phyloP scores from a whole-genome alignment of 2,888 invertebrate genomes.

The Heliconius erato region DNA sequence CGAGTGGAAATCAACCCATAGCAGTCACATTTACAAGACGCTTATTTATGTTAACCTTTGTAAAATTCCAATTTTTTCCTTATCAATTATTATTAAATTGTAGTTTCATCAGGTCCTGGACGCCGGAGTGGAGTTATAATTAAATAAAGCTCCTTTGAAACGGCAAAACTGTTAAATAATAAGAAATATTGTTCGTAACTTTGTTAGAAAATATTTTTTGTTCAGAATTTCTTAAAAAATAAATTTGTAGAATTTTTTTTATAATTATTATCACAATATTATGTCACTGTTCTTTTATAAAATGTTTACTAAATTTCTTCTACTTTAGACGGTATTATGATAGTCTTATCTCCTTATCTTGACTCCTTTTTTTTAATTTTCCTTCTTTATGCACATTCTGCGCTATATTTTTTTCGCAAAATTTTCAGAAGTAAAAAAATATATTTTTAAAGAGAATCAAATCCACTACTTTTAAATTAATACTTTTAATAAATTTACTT shows the following conservation, averaged over 20 bases:
- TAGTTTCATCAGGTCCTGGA: conserved; percentile 18
- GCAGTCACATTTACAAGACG: too few species aligned
- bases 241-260: background rate
- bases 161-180: conserved; percentile 22
- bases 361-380: background rate
- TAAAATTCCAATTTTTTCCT: conserved; percentile 1
- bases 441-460: background rate
- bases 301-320: background rate
- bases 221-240: background rate
- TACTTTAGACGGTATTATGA: background rate
- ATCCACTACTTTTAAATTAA: background rate
- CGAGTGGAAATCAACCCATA: too few species aligned
- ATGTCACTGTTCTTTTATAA: background rate
- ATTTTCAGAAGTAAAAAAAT: background rate
- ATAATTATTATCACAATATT: background rate
- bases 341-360: too few species aligned
- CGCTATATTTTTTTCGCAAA: background rate
- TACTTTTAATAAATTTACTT: too few species aligned
- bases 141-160: conserved; percentile 17
- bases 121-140: conserved; percentile 14
- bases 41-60: conserved; percentile 7
- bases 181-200: conserved; percentile 3
- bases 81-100: conserved; percentile 21
- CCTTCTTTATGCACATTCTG: background rate
- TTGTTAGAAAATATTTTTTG: conserved; percentile 6